A percentile compares a stretch with the other conserved stretches of the same genome.
Conservation (phyloP, 2,113 vertebrate genomes). For the Aptenodytes forsteri region DNA sequence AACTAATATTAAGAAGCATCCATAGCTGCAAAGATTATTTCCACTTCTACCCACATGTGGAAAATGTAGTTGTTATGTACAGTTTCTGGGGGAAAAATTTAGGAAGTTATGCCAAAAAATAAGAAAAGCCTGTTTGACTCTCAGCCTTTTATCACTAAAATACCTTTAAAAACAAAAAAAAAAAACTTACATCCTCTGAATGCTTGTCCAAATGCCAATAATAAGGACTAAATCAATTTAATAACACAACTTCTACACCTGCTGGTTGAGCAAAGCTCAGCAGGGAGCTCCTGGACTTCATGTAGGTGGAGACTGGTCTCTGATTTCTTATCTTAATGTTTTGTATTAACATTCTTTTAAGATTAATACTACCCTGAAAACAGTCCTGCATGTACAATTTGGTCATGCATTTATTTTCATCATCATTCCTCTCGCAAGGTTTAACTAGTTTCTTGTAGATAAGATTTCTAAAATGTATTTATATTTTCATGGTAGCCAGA, state of each 20-base stretch:
- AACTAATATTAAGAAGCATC: constrained; percentile 10
- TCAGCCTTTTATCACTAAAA: background rate
- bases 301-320: background rate
- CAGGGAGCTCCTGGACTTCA: background rate
- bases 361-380: background rate
- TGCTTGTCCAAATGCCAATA: background rate
- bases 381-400: background rate
- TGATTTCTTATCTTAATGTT: constrained; percentile 3
- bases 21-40: constrained; percentile 31
- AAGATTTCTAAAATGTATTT: background rate
- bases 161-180: background rate
- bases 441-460: background rate
- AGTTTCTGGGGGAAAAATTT: background rate
- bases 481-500: background rate
- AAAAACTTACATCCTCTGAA: background rate
- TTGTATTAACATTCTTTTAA: constrained; percentile 1
- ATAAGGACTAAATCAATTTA: constrained; percentile 4
- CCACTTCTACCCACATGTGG: background rate
- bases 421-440: background rate
- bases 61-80: background rate
- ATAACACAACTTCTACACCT: background rate
- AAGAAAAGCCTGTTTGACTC: background rate
- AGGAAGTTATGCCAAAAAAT: constrained; percentile 18
- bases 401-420: background rate
- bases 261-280: constrained; percentile 8